Base-by-base conservation (phyloP, 2,888 invertebrate genomes). In the Agrochola lychnidis region DNA sequence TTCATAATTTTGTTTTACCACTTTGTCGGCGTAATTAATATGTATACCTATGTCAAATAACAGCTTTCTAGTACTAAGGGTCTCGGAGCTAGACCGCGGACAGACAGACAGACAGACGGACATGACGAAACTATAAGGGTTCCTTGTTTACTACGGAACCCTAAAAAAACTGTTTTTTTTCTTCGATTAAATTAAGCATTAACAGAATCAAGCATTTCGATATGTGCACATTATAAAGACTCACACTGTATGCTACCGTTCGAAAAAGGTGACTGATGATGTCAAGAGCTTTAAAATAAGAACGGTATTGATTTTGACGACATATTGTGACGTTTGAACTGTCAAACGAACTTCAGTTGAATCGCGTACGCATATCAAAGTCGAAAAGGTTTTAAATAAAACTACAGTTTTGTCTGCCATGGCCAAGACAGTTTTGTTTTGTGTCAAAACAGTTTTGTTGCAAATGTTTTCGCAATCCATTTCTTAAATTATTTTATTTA, bases 281-380 rank as follows among this genome's bases (percentile, higher is more conserved):
- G 16, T 30, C 7, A 42, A 30, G 73, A 19, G 14, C 10, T 57
- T 40, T 45, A 36, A 57, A 73, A 59, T 73, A 59, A 59, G 74
- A 73, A 59, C 45, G 25, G 25, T 57, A 25, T 73, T 73, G 42
- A 45, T 78, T 4, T 61, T 36, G 53, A 70, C 25, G n/a, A 45
- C 45, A 53, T 79, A 36, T 79, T 70, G 51, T 70, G 45, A 36
- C 70, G 9, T 79, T n/a, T 45, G 42, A 45, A 2, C 71, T 62
- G 79, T 70, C 71, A 70, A 79, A 79, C 79, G 40, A 6, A 53
- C 53, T 57, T 67, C 30, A 57, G 40, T 42, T 22, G 36, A 48
- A 48, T 57, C 36, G n/a, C 22, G 16, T 22, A 56, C 25, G 25
- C 10, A 40, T 53, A 22, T 7, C n/a, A 25, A 30, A 56, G 42